Evolutionary conservation across 1,140 invertebrate genomes (phyloP).

Genomic region (Trichonephila clavata): DNA sequence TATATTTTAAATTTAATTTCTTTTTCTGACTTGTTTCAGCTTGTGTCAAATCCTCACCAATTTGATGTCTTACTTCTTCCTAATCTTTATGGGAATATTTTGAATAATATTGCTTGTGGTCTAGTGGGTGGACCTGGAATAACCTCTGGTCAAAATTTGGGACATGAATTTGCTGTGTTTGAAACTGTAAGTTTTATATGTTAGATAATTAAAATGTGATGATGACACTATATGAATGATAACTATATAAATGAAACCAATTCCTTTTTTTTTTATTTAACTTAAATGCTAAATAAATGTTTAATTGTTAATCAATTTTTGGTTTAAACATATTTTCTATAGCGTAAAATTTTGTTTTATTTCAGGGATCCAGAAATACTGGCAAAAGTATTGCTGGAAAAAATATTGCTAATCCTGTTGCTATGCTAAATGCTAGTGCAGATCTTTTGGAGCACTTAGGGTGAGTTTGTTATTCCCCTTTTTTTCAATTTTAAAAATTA

Average conservation of each 20-base stretch:
- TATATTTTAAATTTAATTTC: conserved; percentile 24
- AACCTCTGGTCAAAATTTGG: conserved; percentile 96
- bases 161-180: conserved; percentile 84
- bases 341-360: background rate
- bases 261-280: background rate
- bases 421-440: conserved; percentile 95
- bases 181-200: conserved; percentile 87
- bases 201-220: background rate
- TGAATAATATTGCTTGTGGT: conserved; percentile 98
- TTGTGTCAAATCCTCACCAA: conserved; percentile 98
- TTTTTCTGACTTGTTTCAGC: conserved; percentile 79
- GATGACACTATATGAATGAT: too few species aligned
- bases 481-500: background rate
- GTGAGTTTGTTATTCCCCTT: conserved; percentile 52
- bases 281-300: background rate
- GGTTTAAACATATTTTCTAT: background rate
- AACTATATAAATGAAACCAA: too few species aligned
- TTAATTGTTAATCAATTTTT: background rate
- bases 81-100: conserved; percentile 98
- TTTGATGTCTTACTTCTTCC: conserved; percentile 99
- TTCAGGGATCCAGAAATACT: conserved; percentile 93
- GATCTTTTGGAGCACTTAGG: conserved; percentile 96
- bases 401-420: conserved; percentile 98
- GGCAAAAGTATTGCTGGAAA: conserved; percentile 95
- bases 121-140: conserved; percentile 97